These are phyloP conservation scores for Malachius bipustulatus DNA, from an alignment of 2,888 invertebrate genomes.

Conservation along the genomic window DNA sequence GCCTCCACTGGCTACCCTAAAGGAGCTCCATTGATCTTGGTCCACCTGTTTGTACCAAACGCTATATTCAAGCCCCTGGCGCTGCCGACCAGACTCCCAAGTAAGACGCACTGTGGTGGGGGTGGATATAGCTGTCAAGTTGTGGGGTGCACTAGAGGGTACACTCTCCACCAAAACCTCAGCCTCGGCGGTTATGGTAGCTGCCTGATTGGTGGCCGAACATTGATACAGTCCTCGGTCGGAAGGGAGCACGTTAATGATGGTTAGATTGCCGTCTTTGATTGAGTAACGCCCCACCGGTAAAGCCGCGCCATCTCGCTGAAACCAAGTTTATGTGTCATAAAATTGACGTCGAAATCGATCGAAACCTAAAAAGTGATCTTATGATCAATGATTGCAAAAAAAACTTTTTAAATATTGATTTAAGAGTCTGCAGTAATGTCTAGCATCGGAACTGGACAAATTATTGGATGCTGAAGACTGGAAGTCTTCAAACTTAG, in stretches of 20 bases:
- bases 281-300: conserved; percentile 55
- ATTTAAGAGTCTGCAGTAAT: too few species aligned
- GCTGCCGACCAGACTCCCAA: conserved; percentile 75
- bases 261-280: conserved; percentile 69
- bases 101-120: conserved; percentile 60
- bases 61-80: conserved; percentile 67
- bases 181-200: conserved; percentile 66
- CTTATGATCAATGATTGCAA: too few species aligned
- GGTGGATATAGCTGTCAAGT: conserved; percentile 65
- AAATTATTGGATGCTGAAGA: too few species aligned
- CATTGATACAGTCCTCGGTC: conserved; percentile 83
- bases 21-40: conserved; percentile 72
- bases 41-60: conserved; percentile 75
- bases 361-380: too few species aligned
- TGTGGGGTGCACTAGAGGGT: conserved; percentile 83
- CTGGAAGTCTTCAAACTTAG: too few species aligned
- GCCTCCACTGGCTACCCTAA: conserved; percentile 59
- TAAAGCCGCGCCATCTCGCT: conserved; percentile 64
- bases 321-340: conserved; percentile 19
- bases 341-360: neutral
- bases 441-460: too few species aligned
- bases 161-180: conserved; percentile 76
- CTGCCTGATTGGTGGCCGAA: conserved; percentile 76
- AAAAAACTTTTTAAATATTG: too few species aligned
- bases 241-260: conserved; percentile 65